Base-by-base conservation (phyloP, 2,888 invertebrate species). In the Oligia fasciuncula region DNA sequence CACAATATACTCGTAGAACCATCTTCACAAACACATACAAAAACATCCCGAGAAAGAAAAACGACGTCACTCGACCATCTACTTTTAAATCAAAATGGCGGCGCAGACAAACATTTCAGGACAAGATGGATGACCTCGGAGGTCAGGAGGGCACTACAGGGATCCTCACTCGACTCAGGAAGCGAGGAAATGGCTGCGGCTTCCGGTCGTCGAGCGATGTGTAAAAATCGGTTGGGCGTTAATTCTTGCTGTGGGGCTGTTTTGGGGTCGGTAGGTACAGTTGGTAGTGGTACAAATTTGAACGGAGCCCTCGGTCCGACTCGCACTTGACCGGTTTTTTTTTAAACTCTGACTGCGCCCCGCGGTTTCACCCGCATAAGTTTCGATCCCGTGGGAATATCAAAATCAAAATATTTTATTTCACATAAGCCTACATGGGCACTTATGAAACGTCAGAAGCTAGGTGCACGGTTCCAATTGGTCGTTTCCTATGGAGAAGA, bases 101-200 rank as follows among this genome's bases (percentile, higher is more conserved):
- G 80, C 79, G 79, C 85, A 88, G 88, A 90, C 88, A 91, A 89
- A 91, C 89, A 89, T 86, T 85, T 84, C 79, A 73, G 79, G 87
- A 89, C 86, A 93, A 93, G 94, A 94, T 89, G 91, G 91, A 93
- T 93, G 91, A 89, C 89, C 86, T 77, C 84, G 80, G 89, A 89
- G 92, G 91, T 91, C 91, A 90, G 88, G 87, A 86, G 86, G 86
- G 83, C 81, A 85, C 74, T 86, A 92, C 90, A 92, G 85, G 89
- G 89, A 91, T 90, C 88, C 87, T 90, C 92, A 93, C 93, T 94
- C 88, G 89, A 87, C 80, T 82, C 90, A 92, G 93, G 93, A 93
- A 90, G 92, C 75, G 88, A 88, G 94, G 93, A 93, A 94, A 94
- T 94, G 93, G 94, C 90, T 85, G 86, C 87, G 89, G 91, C 89